Percentiles rank a stretch among this genome's conserved stretches.
Conservation (phyloP, 2,888 invertebrate species). For the Halocaridina rubra region DNA sequence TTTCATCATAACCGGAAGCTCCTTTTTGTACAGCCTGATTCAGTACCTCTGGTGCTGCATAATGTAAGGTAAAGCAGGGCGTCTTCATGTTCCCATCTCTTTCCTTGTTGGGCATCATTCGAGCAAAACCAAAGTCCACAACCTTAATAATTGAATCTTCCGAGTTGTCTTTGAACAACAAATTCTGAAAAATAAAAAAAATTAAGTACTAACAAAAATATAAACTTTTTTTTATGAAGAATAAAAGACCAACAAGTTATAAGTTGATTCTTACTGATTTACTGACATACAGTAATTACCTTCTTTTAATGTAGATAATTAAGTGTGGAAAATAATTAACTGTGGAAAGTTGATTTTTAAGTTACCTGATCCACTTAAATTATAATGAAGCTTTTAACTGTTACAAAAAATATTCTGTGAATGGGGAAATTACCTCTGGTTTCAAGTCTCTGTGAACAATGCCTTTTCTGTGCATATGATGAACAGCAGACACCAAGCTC, state of each 20-base stretch:
- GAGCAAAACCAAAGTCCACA: constrained; percentile 96
- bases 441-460: constrained; percentile 95
- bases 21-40: constrained; percentile 72
- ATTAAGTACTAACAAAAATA: not conserved
- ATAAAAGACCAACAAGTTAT: not conserved
- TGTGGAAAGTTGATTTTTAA: no score
- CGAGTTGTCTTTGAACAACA: constrained; percentile 75
- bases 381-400: no score
- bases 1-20: constrained; percentile 82
- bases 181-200: constrained; percentile 71
- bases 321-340: no score
- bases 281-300: no score
- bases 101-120: constrained; percentile 75
- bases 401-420: no score
- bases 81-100: constrained; percentile 74
- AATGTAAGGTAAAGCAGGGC: constrained; percentile 93
- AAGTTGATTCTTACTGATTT: no score
- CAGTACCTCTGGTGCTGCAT: constrained; percentile 95
- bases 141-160: constrained; percentile 81
- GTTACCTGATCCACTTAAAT: no score
- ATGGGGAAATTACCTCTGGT: constrained; percentile 84
- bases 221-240: not conserved
- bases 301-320: no score
- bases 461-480: constrained; percentile 84
- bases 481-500: constrained; percentile 85